Evolutionary conservation across 2,113 vertebrate species (phyloP).

Genomic region (Patagioenas fasciata): DNA sequence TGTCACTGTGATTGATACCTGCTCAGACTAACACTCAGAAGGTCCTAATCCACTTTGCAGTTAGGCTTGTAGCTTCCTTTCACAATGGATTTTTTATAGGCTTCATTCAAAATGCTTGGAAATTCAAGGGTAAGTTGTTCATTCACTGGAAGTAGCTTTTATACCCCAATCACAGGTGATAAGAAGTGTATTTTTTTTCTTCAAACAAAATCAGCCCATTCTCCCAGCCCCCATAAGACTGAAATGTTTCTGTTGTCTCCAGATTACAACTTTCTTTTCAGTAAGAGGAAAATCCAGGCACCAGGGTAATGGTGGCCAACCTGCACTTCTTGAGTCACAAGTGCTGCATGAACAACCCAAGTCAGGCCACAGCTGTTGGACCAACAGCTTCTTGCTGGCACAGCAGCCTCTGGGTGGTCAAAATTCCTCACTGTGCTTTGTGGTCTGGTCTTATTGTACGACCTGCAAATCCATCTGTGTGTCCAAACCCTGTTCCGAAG

Average conservation of each 20-base stretch:
- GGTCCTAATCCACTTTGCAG: background rate
- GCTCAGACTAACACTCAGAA: background rate
- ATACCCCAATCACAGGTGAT: rapidly evolving
- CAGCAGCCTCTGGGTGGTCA: background rate
- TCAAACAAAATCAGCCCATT: background rate
- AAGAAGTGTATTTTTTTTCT: background rate
- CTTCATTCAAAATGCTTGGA: background rate
- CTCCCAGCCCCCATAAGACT: background rate
- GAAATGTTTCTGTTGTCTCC: background rate
- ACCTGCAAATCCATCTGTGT: background rate
- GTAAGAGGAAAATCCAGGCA: background rate
- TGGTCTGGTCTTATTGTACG: background rate
- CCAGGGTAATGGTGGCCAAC: background rate
- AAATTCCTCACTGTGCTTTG: background rate
- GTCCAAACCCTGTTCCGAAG: background rate
- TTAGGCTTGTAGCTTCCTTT: background rate
- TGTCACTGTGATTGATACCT: background rate
- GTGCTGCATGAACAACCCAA: background rate
- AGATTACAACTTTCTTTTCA: background rate
- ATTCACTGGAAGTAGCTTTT: background rate
- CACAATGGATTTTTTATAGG: background rate
- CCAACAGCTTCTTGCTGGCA: background rate
- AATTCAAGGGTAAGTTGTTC: background rate
- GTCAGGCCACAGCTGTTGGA: background rate
- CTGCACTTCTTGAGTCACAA: background rate